Base-by-base conservation (phyloP, 2,888 invertebrate species). In the Zele albiditarsus region DNA sequence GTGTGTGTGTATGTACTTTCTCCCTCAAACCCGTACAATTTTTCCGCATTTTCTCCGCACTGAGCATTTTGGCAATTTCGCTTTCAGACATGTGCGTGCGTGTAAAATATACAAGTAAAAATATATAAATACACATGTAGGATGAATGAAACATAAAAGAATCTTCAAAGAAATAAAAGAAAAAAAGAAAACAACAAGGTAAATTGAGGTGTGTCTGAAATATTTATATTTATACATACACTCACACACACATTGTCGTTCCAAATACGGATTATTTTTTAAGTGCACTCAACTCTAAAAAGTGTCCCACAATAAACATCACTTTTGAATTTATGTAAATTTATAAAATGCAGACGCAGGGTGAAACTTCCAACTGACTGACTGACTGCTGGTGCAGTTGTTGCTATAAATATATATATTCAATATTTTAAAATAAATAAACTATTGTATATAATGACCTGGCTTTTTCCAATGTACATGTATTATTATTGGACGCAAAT, bases 41-140 rank as follows among this genome's bases (percentile, higher is more conserved):
- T 78, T 79, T 77, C 76, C 74, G 72, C 58, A 68, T 69, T 63
- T 72, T 74, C 73, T 69, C 25, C 66, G 25, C 57, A 71, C 42
- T 14, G 38, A 53, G 38, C 65, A 76, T 75, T 77, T 77, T 33
- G 70, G 65, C 10, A 57, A 76, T 76, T 74, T 70, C 75, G 67
- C 78, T 79, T 79, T 79, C 78, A 71, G 28, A 10, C 60, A 62
- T 31, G 28, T 62, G 16, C 28, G 33, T 28, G 62, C 31, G 10
- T 4, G n/a, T 16, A 62, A n/a, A 28, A 31, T 62, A 31, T 62
- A 62, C 33, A 53, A 8, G 8, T 53, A 53, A n/a, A 53, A 20
- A 53, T 46, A 53, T 4, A 53, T 31, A 38, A 38, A 53, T 53
- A 20, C n/a, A 20, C 8, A 53, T n/a, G 16, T n/a, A 46, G 8